Evolutionary conservation across 2,113 vertebrate genomes (phyloP).

Genomic region (Bungarus multicinctus): DNA sequence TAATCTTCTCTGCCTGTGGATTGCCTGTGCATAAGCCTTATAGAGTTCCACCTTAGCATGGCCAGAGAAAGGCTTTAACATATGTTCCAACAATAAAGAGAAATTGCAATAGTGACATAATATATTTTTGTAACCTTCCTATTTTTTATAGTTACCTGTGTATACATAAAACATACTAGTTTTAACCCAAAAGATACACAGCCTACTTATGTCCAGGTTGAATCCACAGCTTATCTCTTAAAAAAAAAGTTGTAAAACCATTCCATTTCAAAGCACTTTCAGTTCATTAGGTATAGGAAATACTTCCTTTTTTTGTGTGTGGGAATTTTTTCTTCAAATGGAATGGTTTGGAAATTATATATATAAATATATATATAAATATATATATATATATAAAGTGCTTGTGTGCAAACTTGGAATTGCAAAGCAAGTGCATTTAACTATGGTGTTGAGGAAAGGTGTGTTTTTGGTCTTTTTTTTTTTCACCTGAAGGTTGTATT

Average conservation of each 20-base stretch:
- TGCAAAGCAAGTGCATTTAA: conserved; percentile 70
- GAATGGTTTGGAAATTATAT: conserved; percentile 76
- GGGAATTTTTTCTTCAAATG: conserved; percentile 59
- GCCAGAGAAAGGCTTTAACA: conserved; percentile 56
- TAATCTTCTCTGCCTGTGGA: conserved; percentile 71
- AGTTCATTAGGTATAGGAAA: conserved; percentile 74
- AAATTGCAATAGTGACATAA: conserved; percentile 65
- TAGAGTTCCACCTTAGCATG: conserved; percentile 59
- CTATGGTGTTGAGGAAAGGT: conserved; percentile 67
- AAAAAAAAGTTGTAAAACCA: conserved; percentile 77
- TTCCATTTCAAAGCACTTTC: conserved; percentile 96
- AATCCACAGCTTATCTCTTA: conserved; percentile 71
- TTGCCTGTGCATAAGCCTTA: conserved; percentile 66
- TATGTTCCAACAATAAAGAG: conserved; percentile 62
- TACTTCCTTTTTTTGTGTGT: conserved; percentile 58
- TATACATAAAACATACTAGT: conserved; percentile 71
- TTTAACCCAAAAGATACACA: conserved; percentile 62
- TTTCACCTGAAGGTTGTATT: conserved; percentile 59
- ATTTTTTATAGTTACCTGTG: conserved; percentile 77
- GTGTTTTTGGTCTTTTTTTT: conserved; percentile 30
- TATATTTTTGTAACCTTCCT: conserved; percentile 80
- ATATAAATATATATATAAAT: conserved; percentile 34
- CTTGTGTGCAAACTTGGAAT: conserved; percentile 63
- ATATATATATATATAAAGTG: conserved; percentile 41
- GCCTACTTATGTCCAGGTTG: conserved; percentile 67